Evolutionary conservation across 2,888 invertebrate species (phyloP).

Genomic region (Nomada hirtipes): DNA sequence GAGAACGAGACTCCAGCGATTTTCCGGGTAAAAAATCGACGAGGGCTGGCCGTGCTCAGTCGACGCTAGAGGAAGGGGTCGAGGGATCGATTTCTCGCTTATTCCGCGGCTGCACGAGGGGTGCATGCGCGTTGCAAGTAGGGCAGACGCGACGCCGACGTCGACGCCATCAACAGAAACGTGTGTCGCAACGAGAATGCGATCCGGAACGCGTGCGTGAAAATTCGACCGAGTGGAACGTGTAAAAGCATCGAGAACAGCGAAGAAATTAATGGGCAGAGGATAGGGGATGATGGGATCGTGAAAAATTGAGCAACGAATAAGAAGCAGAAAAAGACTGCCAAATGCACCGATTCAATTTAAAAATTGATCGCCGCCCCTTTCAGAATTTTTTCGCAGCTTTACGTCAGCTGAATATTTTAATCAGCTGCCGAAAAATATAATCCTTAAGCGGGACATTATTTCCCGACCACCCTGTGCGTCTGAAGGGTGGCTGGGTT

Average conservation of each 20-base stretch:
- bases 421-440: too few species aligned
- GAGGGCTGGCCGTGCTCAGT: conserved; percentile 26
- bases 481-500: too few species aligned
- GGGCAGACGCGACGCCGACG: conserved; percentile 61
- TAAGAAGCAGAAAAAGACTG: not conserved
- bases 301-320: too few species aligned
- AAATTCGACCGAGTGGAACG: not conserved
- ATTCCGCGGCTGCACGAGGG: conserved; percentile 48
- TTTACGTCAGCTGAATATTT: too few species aligned
- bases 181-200: conserved; percentile 46
- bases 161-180: conserved; percentile 61
- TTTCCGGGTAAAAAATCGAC: conserved; percentile 46
- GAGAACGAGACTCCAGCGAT: conserved; percentile 15
- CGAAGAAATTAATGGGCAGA: not conserved
- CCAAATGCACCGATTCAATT: too few species aligned
- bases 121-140: conserved; percentile 71
- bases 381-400: too few species aligned
- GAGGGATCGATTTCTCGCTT: conserved; percentile 64
- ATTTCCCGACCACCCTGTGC: too few species aligned
- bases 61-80: conserved; percentile 30
- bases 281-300: not conserved
- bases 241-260: not conserved
- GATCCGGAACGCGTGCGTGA: too few species aligned
- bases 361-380: too few species aligned
- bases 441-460: too few species aligned